These are phyloP conservation scores for Clepsis dumicolana DNA, from an alignment of 2,888 invertebrate species.

Conservation along the genomic window DNA sequence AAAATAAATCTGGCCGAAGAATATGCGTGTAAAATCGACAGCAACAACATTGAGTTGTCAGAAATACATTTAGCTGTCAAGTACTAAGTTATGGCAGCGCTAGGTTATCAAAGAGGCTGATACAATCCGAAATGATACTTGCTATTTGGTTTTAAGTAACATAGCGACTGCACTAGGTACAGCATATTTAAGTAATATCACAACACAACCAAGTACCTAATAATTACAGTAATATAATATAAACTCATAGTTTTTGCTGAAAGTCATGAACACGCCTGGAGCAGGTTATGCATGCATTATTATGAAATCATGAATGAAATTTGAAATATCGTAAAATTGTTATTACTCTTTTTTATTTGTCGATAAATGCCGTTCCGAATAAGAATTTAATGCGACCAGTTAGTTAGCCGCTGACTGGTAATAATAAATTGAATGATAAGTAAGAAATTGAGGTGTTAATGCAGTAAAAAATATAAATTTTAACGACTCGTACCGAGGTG, in stretches of 20 bases:
- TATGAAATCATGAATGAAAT: slow-evolving; percentile 24
- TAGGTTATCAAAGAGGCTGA: neutral
- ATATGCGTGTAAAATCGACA: slow-evolving; percentile 45
- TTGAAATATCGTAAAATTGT: slow-evolving; percentile 16
- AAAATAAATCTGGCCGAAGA: slow-evolving; percentile 44
- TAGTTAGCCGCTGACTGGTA: slow-evolving; percentile 9
- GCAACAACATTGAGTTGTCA: slow-evolving; percentile 52
- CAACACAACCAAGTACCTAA: too few species aligned
- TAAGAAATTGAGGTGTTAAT: slow-evolving; percentile 20
- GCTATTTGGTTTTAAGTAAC: neutral
- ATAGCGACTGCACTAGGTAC: slow-evolving; percentile 4
- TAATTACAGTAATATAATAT: slow-evolving; percentile 12
- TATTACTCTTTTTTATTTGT: slow-evolving; percentile 24
- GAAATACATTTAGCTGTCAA: slow-evolving; percentile 51
- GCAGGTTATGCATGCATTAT: slow-evolving; percentile 15
- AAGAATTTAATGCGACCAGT: slow-evolving; percentile 21
- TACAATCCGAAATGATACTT: slow-evolving; percentile 16
- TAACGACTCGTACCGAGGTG: slow-evolving; percentile 9
- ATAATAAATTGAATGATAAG: slow-evolving; percentile 17
- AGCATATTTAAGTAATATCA: neutral
- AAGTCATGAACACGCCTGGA: slow-evolving; percentile 3
- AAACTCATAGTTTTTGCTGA: slow-evolving; percentile 23
- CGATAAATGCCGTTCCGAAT: slow-evolving; percentile 22
- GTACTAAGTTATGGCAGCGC: slow-evolving; percentile 44
- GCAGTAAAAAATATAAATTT: neutral